phyloP scores from a whole-genome alignment of 2,888 invertebrate species.

The Chrysodeixis includens region DNA sequence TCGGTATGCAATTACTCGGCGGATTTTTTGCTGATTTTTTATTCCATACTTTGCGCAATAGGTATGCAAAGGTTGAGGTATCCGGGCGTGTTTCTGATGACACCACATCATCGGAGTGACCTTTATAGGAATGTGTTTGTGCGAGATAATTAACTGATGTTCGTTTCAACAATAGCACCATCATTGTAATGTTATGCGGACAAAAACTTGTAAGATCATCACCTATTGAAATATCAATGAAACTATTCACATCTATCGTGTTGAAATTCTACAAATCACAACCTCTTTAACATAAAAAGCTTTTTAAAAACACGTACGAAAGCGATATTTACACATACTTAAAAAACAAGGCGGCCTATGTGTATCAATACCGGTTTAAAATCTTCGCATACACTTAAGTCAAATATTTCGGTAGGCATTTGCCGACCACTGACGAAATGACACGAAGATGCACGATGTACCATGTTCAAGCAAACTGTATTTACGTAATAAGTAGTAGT shows the following conservation, averaged over 20 bases:
- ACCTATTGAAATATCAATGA: not conserved
- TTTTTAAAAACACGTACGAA: not conserved
- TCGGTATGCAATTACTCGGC: not conserved
- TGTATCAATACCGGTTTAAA: not conserved
- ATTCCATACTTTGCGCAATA: constrained; percentile 1
- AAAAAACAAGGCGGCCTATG: not conserved
- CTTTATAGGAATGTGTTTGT: constrained; percentile 21
- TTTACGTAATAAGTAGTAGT: not conserved
- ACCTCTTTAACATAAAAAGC: not conserved
- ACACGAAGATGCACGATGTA: not conserved
- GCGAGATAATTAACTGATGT: constrained; percentile 32
- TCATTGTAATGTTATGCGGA: not conserved
- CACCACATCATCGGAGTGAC: constrained; percentile 25
- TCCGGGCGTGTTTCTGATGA: not conserved
- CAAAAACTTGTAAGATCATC: not conserved
- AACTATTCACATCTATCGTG: not conserved
- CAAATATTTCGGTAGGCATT: not conserved
- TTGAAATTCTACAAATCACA: not conserved
- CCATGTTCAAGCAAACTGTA: not conserved
- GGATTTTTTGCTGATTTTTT: constrained; percentile 1
- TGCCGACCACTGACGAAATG: not conserved
- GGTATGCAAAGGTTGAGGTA: constrained; percentile 5
- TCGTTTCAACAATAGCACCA: not conserved
- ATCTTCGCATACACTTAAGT: not conserved
- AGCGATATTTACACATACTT: not conserved